Percentiles rank a stretch among this genome's conserved stretches.
phyloP scores from a whole-genome alignment of 2,797 vertebrate genomes.

The Aplochiton taeniatus region DNA sequence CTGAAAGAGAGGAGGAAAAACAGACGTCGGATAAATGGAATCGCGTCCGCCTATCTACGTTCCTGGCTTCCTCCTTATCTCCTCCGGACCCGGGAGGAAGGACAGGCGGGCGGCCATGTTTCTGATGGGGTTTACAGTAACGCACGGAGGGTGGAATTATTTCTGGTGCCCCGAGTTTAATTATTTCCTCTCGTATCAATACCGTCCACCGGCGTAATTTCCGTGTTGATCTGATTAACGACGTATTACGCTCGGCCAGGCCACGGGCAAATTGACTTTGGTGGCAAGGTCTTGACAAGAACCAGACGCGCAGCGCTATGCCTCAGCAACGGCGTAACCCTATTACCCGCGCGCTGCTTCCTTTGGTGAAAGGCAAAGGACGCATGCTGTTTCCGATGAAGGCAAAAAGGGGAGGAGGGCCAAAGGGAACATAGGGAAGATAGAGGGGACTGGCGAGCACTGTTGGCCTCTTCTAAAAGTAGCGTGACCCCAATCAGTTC shows the following conservation, averaged over 20 bases:
- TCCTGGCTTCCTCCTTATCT: constrained; percentile 75
- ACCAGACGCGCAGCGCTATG: constrained; percentile 78
- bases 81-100: constrained; percentile 52
- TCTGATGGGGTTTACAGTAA: constrained; percentile 79
- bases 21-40: constrained; percentile 69
- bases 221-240: constrained; percentile 81
- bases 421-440: not conserved
- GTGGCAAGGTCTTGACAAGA: constrained; percentile 84
- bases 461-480: not conserved
- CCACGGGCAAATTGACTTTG: constrained; percentile 82
- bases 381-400: constrained; percentile 36
- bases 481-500: not conserved
- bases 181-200: constrained; percentile 82
- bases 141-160: constrained; percentile 79
- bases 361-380: constrained; percentile 55
- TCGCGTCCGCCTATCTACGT: constrained; percentile 65
- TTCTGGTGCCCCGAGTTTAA: constrained; percentile 75
- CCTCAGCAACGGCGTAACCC: constrained; percentile 77
- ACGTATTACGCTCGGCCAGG: constrained; percentile 80
- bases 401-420: not conserved
- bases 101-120: constrained; percentile 33
- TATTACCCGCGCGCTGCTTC: constrained; percentile 79
- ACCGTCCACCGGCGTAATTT: constrained; percentile 76
- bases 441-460: not conserved
- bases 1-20: constrained; percentile 70